Evolutionary conservation across 2,888 invertebrate species (phyloP).

Genomic region (Smittia sp.): DNA sequence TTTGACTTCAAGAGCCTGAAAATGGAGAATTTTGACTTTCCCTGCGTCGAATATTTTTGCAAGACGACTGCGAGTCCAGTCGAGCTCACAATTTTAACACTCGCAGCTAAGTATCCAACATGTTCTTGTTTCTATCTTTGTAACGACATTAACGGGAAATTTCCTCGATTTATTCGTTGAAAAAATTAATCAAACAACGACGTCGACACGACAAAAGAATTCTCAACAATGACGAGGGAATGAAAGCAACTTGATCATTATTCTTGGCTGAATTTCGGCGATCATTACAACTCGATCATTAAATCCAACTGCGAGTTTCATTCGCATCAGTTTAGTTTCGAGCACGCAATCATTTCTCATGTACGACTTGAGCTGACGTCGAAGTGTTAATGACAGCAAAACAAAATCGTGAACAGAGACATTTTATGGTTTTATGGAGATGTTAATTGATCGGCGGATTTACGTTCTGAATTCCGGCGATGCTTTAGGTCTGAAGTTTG

Average conservation of each 20-base stretch:
- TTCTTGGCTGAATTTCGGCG: background rate
- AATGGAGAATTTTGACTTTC: background rate
- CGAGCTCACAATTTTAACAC: background rate
- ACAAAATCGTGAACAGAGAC: slow-evolving; percentile 2
- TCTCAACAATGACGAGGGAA: background rate
- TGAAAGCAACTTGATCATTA: background rate
- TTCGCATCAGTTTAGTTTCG: background rate
- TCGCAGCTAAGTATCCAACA: background rate
- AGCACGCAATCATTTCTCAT: background rate
- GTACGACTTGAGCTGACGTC: background rate
- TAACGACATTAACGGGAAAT: slow-evolving; percentile 13
- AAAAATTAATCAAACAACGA: slow-evolving; percentile 9
- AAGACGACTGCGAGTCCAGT: background rate
- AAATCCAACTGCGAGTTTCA: background rate
- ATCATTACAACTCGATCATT: background rate
- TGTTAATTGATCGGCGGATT: background rate
- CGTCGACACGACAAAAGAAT: background rate
- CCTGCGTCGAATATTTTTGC: background rate
- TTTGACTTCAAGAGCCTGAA: background rate
- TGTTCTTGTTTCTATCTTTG: background rate
- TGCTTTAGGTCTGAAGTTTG: background rate
- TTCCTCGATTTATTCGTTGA: background rate
- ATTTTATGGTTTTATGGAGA: slow-evolving; percentile 10
- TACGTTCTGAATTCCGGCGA: background rate
- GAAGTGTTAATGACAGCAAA: background rate